Conservation (phyloP, 53 echinoderm and acorn worm genomes). For the Glandiceps talaboti region DNA sequence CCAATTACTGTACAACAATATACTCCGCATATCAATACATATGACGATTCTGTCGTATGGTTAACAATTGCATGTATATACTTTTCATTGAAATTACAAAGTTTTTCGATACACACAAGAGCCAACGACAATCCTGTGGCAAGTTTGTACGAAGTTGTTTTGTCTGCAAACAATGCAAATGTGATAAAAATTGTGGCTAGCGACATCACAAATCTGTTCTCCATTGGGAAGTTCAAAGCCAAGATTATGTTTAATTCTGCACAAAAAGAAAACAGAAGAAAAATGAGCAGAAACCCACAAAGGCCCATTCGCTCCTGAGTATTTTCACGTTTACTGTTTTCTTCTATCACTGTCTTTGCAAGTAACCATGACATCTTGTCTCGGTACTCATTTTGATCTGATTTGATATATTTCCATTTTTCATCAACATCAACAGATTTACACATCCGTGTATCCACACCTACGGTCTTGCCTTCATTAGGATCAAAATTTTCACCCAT, state of each 20-base stretch:
- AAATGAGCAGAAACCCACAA: not conserved
- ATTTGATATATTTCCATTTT: slow-evolving; percentile 3
- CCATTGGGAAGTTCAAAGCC: not conserved
- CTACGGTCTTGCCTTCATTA: slow-evolving; percentile 13
- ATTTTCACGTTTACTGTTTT: no score
- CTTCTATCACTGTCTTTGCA: not conserved
- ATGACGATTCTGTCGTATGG: no score
- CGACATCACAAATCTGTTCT: not conserved
- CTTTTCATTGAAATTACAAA: no score
- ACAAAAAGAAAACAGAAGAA: not conserved
- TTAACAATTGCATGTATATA: no score
- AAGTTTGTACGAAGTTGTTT: not conserved
- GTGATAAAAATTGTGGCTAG: not conserved
- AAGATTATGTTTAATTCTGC: not conserved
- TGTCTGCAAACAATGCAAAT: no score
- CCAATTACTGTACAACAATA: not conserved
- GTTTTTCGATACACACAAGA: not conserved
- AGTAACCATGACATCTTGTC: not conserved
- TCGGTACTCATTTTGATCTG: not conserved
- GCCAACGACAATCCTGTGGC: not conserved
- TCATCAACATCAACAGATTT: slow-evolving; percentile 17
- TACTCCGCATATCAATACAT: not conserved
- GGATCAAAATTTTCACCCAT: slow-evolving; percentile 16
- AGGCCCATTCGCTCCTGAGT: not conserved
- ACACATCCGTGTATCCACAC: slow-evolving; percentile 20